Conservation (phyloP, 2,113 vertebrate genomes). For the Forbesichthys papilliferus region DNA sequence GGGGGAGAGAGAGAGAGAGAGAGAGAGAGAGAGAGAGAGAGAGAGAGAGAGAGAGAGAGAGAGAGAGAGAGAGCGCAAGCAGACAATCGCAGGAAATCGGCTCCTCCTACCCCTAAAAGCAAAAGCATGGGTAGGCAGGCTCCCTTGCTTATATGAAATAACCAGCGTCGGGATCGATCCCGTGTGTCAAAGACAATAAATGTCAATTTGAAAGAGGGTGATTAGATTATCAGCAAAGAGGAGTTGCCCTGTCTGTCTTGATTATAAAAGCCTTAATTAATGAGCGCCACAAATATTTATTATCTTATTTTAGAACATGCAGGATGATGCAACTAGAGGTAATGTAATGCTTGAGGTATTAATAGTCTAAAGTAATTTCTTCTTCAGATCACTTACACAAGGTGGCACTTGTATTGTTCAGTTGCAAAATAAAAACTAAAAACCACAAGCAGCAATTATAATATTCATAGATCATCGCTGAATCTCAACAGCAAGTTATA, state of each 20-base stretch:
- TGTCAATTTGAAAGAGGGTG: constrained; percentile 3
- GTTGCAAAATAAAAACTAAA: constrained; percentile 6
- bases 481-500: constrained; percentile 39
- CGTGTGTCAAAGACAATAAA: not conserved
- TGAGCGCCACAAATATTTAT: constrained; percentile 17
- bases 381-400: constrained; percentile 50
- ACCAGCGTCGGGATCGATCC: not conserved
- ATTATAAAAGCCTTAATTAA: constrained; percentile 29
- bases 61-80: constrained; percentile 22
- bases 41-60: constrained; percentile 43
- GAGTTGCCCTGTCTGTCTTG: not conserved
- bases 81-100: constrained; percentile 77
- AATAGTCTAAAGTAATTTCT: constrained; percentile 36
- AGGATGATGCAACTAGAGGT: constrained; percentile 53
- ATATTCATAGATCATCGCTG: constrained; percentile 46
- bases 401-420: constrained; percentile 21
- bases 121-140: constrained; percentile 33
- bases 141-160: not conserved
- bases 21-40: constrained; percentile 46
- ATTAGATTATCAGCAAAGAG: constrained; percentile 3
- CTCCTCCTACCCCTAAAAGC: constrained; percentile 74
- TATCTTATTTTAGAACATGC: constrained; percentile 27
- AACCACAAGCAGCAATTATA: constrained; percentile 46
- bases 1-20: constrained; percentile 39
- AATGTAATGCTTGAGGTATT: constrained; percentile 41